Evolutionary conservation across 1,140 invertebrate genomes (phyloP), one percentile per base, ranked within the genome.

Genomic region (Kradibia gibbosae): DNA sequence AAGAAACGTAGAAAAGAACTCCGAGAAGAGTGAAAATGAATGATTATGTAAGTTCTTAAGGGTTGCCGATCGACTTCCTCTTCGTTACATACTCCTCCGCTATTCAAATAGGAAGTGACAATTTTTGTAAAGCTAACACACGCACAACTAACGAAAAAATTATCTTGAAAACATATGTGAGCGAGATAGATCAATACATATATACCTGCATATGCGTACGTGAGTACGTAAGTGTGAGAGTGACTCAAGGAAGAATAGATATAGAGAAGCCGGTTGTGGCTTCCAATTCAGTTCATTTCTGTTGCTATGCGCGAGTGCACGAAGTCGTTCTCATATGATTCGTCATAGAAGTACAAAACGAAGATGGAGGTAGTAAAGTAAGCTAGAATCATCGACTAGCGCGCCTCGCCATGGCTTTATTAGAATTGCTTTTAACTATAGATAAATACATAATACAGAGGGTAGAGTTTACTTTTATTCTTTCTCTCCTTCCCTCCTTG

Each of bases 251-350:
- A 57, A 25, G 25, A 25, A 57, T 10, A 57, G 53, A 57, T 57
- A 81, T 22, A 71, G 70, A 71, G 67, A 53, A 75, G 67, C 57
- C 28, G 36, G 45, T 31, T 34, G 39, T 5, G 71, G 55, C 50
- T 80, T 76, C 62, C 55, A 53, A 39, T 39, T 45, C 70, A 79
- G 74, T 79, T 84, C 84, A 83, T 85, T 84, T 88, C 87, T 88
- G 87, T 88, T 88, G 87, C 87, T 88, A 88, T 87, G 87, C 86
- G 86, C 86, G 85, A 88, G 84, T 87, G 85, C 87, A 87, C 73
- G 85, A 85, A 86, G 86, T 83, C 86, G 85, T 84, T 83, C 84
- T 86, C 86, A 86, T 86, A 87, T 84, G 85, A 83, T 85, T 86
- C 84, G 48, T 13, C 25, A 82, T 60, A 55, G 55, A 57, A 45